These are phyloP conservation scores for Operophtera brumata DNA, from an alignment of 2,888 invertebrate species.

Conservation along the genomic window DNA sequence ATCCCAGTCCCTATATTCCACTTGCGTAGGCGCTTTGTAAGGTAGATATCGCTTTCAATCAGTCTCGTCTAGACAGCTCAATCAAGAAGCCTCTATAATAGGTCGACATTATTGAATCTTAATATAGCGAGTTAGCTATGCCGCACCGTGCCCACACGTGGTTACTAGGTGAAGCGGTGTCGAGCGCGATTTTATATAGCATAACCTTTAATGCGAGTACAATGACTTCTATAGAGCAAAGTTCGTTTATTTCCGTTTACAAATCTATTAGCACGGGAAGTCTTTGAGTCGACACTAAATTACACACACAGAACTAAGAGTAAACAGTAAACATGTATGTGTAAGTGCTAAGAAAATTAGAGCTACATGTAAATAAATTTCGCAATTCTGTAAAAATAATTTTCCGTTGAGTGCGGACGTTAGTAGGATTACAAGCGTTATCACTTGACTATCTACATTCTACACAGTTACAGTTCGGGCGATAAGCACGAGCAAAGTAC, in stretches of 20 bases:
- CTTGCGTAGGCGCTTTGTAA: too few relatives aligned
- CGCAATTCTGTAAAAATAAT: neutral
- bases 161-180: neutral
- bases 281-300: neutral
- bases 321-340: neutral
- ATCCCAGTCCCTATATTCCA: too few relatives aligned
- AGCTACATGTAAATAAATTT: neutral
- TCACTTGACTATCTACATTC: conserved; percentile 11
- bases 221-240: conserved; percentile 12
- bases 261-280: neutral
- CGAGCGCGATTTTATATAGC: conserved; percentile 12
- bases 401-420: neutral
- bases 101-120: conserved; percentile 19
- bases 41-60: neutral
- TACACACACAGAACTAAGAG: too few relatives aligned
- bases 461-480: conserved; percentile 5
- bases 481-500: conserved; percentile 28
- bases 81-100: conserved; percentile 11
- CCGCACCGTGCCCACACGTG: neutral
- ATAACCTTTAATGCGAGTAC: conserved; percentile 20
- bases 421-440: conserved; percentile 3
- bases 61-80: conserved; percentile 11
- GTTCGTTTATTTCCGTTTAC: conserved; percentile 5
- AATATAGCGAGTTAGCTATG: conserved; percentile 14
- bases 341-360: neutral